A percentile compares a stretch with the other conserved stretches of the same genome.
These are phyloP conservation scores for Lamellibrachia columna DNA, from an alignment of 2,888 invertebrate species.

Conservation along the genomic window DNA sequence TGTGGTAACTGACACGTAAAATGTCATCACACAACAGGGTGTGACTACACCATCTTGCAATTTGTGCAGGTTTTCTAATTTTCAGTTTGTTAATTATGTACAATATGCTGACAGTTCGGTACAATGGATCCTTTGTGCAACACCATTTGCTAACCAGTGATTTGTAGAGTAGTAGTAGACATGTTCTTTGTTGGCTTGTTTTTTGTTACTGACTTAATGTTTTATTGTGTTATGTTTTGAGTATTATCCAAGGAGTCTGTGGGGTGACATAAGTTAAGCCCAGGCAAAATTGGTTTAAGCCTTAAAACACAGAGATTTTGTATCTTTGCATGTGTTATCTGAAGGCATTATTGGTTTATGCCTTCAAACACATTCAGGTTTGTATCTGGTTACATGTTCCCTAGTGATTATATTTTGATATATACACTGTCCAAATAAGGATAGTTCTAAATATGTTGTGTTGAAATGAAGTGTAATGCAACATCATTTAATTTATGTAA, in stretches of 20 bases:
- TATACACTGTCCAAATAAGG: background rate
- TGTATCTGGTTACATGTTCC: background rate
- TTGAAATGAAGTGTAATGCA: background rate
- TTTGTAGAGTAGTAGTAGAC: background rate
- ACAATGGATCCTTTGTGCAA: background rate
- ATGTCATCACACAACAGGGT: background rate
- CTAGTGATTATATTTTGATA: conserved; percentile 16
- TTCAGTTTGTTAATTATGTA: conserved; percentile 9
- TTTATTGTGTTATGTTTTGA: conserved; percentile 16
- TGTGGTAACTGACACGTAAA: background rate
- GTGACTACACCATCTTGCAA: background rate
- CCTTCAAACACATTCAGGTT: background rate
- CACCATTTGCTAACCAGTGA: background rate
- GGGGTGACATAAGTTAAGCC: conserved; percentile 12
- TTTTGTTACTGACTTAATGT: conserved; percentile 1
- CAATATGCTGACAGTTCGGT: background rate
- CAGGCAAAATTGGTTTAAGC: conserved; percentile 7
- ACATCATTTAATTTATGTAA: background rate
- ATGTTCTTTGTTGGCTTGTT: background rate
- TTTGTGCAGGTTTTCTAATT: background rate
- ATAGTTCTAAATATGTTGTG: background rate
- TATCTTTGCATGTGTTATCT: background rate
- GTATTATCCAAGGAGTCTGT: background rate
- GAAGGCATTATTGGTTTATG: background rate
- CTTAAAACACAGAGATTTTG: conserved; percentile 16